Conservation (phyloP, 2,797 vertebrate genomes). For the Craterocephalus amniculus region DNA sequence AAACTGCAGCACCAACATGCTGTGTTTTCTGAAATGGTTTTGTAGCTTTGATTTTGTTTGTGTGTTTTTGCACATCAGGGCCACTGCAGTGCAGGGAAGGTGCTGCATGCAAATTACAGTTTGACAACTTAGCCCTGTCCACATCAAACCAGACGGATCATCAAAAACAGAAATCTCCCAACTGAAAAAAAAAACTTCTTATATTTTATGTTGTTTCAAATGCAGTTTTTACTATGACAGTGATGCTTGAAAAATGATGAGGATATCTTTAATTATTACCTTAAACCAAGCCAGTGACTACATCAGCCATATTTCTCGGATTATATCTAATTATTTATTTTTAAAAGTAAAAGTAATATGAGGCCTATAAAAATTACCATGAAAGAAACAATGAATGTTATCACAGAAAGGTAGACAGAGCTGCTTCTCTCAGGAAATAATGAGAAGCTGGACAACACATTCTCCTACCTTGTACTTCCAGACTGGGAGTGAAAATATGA, state of each 20-base stretch:
- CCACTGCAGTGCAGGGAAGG: neutral
- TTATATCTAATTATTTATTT: conserved; percentile 1
- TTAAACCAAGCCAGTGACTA: neutral
- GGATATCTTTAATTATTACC: neutral
- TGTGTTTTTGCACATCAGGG: neutral
- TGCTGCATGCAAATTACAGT: neutral
- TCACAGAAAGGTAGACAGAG: conserved; percentile 4
- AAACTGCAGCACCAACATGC: neutral
- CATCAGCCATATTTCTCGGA: neutral
- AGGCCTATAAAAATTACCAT: conserved; percentile 1
- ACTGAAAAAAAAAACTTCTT: neutral
- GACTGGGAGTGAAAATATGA: neutral
- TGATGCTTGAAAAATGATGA: neutral
- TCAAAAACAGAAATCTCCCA: neutral
- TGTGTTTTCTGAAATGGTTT: neutral
- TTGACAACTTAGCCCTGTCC: neutral
- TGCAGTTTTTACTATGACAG: conserved; percentile 2
- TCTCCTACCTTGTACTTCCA: conserved; percentile 1
- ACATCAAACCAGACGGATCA: neutral
- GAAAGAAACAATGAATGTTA: conserved; percentile 3
- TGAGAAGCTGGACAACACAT: conserved; percentile 25
- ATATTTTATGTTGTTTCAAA: neutral
- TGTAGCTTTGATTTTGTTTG: neutral
- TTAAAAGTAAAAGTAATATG: neutral
- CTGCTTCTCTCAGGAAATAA: conserved; percentile 22